Conservation (phyloP, 2,888 invertebrate species). For the Morinoia aosen region DNA sequence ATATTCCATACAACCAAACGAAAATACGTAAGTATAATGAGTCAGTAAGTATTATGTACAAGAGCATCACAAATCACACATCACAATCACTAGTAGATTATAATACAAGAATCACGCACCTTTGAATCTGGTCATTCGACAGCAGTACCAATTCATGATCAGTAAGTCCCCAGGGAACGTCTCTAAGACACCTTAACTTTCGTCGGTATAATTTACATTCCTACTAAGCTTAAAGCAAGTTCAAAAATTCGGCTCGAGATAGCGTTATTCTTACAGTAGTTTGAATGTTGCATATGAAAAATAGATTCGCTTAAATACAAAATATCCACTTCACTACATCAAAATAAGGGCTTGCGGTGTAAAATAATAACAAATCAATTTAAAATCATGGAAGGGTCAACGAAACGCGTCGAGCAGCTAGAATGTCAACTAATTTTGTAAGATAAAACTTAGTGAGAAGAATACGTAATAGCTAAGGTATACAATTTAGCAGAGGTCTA, state of each 20-base stretch:
- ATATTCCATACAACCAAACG: background rate
- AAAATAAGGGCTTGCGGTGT: constrained; percentile 16
- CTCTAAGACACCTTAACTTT: constrained; percentile 14
- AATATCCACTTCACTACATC: constrained; percentile 51
- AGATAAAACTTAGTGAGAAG: background rate
- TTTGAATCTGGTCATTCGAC: background rate
- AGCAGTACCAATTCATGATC: background rate
- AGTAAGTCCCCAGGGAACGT: background rate
- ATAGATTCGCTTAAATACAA: constrained; percentile 52
- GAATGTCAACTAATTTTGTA: background rate
- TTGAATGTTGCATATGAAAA: constrained; percentile 51
- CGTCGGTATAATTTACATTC: constrained; percentile 34
- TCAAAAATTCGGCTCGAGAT: constrained; percentile 53
- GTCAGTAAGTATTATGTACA: constrained; percentile 29
- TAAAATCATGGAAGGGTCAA: background rate
- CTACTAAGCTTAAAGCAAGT: constrained; percentile 49
- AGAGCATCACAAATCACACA: constrained; percentile 39
- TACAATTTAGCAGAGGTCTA: constrained; percentile 13
- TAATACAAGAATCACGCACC: constrained; percentile 41
- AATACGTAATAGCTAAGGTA: constrained; percentile 9
- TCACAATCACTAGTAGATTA: constrained; percentile 44
- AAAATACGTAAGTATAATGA: background rate
- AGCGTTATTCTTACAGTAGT: constrained; percentile 37
- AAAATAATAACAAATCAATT: background rate
- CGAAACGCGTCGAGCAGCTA: background rate